phyloP scores from a whole-genome alignment of 2,797 vertebrate species.

The Mormyrops attenuatus region DNA sequence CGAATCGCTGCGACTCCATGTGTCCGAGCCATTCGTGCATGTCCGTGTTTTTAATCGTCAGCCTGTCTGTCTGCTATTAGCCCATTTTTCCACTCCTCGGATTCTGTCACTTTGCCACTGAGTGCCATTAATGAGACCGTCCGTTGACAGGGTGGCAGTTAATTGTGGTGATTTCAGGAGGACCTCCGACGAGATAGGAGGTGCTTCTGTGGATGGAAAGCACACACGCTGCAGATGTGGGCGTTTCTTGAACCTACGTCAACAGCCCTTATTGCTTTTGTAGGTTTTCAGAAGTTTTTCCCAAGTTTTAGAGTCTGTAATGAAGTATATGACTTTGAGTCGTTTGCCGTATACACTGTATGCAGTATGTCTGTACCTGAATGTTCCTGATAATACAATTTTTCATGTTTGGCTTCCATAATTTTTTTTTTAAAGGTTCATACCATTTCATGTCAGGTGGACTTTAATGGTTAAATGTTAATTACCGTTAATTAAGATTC shows the following conservation, averaged over 20 bases:
- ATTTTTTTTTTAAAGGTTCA: not conserved
- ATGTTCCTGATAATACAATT: not conserved
- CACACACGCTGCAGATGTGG: not conserved
- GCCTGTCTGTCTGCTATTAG: not conserved
- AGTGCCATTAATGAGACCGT: not conserved
- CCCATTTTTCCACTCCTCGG: not conserved
- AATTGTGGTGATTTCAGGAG: constrained; percentile 38
- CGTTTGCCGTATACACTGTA: not conserved
- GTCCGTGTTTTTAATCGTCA: constrained; percentile 11
- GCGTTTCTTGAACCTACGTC: not conserved
- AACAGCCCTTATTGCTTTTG: not conserved
- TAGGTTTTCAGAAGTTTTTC: not conserved
- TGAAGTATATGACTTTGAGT: not conserved
- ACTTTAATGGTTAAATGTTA: not conserved
- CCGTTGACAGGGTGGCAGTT: constrained; percentile 37
- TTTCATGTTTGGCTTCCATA: not conserved
- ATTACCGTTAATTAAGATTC: not conserved
- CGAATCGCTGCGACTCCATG: not conserved
- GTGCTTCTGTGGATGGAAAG: constrained; percentile 22
- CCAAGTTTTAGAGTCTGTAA: not conserved
- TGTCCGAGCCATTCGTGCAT: not conserved
- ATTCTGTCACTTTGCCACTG: constrained; percentile 16
- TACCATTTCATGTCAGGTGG: not conserved
- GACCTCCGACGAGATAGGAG: constrained; percentile 18
- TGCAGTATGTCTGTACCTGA: not conserved